Percentiles rank a stretch among this genome's conserved stretches.
Conservation (phyloP, 2,113 vertebrate genomes). For the Microcebus ravelobensis region DNA sequence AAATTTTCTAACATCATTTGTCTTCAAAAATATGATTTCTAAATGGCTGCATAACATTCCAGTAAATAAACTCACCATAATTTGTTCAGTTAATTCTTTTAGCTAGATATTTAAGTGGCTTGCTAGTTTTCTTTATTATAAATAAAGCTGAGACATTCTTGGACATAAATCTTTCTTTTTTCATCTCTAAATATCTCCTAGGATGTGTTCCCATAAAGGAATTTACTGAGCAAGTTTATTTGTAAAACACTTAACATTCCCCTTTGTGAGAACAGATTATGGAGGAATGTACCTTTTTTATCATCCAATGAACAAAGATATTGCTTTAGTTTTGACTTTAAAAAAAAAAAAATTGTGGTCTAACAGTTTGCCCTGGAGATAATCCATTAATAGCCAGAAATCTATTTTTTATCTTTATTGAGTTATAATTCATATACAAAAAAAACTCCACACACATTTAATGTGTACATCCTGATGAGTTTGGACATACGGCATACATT, state of each 20-base stretch:
- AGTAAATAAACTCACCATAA: neutral
- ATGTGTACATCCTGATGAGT: neutral
- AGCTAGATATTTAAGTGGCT: neutral
- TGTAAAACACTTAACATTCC: slow-evolving; percentile 28
- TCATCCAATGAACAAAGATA: neutral
- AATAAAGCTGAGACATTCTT: slow-evolving; percentile 36
- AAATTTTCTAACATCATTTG: slow-evolving; percentile 13
- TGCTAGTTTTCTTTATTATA: slow-evolving; percentile 2
- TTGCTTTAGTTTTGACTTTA: slow-evolving; percentile 1
- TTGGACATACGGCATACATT: neutral
- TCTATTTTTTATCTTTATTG: neutral
- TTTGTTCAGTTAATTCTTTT: slow-evolving; percentile 24
- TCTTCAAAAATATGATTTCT: neutral
- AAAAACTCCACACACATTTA: neutral
- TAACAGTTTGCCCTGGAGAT: neutral
- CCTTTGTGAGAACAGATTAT: neutral
- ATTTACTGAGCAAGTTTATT: slow-evolving; percentile 1
- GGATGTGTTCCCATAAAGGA: neutral
- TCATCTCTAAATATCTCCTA: neutral
- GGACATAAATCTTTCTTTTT: neutral
- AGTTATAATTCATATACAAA: neutral
- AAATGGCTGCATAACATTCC: neutral
- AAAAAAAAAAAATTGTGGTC: neutral
- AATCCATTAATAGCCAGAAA: neutral
- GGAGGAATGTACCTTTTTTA: neutral